A percentile compares a stretch with the other conserved stretches of the same genome.
phyloP scores from a whole-genome alignment of 2,797 vertebrate species.

The Semaprochilodus insignis region DNA sequence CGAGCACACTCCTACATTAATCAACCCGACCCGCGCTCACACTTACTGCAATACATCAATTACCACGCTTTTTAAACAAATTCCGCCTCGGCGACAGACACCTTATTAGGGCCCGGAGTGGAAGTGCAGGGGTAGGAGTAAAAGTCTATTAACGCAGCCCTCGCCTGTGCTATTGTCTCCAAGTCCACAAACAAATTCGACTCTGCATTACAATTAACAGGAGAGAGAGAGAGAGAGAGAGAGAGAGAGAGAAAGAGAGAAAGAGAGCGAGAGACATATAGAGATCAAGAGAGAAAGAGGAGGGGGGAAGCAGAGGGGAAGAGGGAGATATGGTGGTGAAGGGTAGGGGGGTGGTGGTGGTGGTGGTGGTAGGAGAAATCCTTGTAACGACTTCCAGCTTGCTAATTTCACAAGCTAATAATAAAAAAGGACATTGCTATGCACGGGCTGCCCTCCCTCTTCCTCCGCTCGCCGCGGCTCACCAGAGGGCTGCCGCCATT shows the following conservation, averaged over 20 bases:
- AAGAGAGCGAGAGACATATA: background rate
- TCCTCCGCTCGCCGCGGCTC: conserved; percentile 79
- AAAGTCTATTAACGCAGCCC: conserved; percentile 86
- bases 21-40: conserved; percentile 79
- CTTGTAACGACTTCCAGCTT: conserved; percentile 89
- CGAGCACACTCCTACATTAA: conserved; percentile 86
- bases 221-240: conserved; percentile 46
- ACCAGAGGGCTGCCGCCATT: conserved; percentile 86
- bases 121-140: conserved; percentile 70
- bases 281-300: background rate
- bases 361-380: conserved; percentile 76
- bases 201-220: conserved; percentile 88
- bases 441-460: conserved; percentile 79
- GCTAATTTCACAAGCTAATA: conserved; percentile 93
- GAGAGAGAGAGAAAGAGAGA: background rate
- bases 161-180: conserved; percentile 80
- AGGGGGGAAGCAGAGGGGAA: conserved; percentile 51
- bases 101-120: conserved; percentile 81
- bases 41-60: conserved; percentile 86
- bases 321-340: background rate
- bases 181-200: conserved; percentile 85
- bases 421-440: conserved; percentile 88
- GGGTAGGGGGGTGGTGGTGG: conserved; percentile 59
- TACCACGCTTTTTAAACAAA: conserved; percentile 88
- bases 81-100: conserved; percentile 82